These are phyloP conservation scores for Paedocypris sp. DNA, from an alignment of 2,113 vertebrate genomes.

Conservation along the genomic window DNA sequence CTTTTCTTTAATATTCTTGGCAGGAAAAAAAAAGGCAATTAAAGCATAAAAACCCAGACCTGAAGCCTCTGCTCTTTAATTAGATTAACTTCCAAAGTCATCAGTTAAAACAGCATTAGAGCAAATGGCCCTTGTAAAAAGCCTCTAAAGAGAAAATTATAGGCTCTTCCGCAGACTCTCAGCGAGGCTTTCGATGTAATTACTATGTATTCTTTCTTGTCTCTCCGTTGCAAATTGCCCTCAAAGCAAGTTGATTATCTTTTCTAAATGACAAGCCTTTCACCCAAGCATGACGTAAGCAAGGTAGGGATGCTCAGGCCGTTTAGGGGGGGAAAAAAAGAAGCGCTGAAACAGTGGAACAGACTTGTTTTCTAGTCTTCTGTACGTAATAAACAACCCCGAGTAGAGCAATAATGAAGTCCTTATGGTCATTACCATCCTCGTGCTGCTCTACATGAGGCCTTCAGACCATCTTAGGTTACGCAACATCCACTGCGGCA, in stretches of 20 bases:
- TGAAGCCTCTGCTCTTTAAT: background rate
- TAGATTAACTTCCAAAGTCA: constrained; percentile 13
- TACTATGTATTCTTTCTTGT: constrained; percentile 27
- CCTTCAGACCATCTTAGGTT: background rate
- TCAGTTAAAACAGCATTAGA: constrained; percentile 23
- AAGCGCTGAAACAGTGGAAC: background rate
- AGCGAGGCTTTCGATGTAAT: constrained; percentile 31
- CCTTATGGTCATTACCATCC: background rate
- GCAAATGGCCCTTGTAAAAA: constrained; percentile 23
- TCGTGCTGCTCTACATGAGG: constrained; percentile 1
- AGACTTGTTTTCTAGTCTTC: background rate
- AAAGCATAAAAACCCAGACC: background rate
- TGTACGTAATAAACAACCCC: background rate
- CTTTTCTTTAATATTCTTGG: too few species aligned
- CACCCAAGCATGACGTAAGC: background rate
- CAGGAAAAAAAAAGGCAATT: background rate
- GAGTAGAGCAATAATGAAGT: background rate
- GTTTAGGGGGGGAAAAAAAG: background rate
- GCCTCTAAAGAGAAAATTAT: constrained; percentile 26
- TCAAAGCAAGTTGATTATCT: constrained; percentile 52
- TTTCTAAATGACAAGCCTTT: constrained; percentile 47
- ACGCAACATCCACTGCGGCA: constrained; percentile 26
- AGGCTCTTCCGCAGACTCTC: constrained; percentile 14
- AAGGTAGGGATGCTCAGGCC: background rate
- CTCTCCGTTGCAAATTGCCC: constrained; percentile 48